These are phyloP conservation scores for Boleophthalmus pectinirostris DNA, from an alignment of 2,113 vertebrate species.

Conservation along the genomic window DNA sequence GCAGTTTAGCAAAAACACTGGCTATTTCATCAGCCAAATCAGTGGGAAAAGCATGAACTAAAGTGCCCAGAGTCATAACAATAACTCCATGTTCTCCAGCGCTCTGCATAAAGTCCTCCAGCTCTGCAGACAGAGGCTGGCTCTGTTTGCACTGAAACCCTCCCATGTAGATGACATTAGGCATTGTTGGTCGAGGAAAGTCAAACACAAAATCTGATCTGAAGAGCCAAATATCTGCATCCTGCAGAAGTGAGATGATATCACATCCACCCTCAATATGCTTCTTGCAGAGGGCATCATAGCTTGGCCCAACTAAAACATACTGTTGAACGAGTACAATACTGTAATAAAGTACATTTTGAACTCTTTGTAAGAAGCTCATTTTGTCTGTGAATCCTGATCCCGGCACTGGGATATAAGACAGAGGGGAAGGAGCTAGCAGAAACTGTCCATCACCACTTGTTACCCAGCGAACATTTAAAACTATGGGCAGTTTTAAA, in stretches of 20 bases:
- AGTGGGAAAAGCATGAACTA: conserved; percentile 56
- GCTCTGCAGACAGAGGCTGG: conserved; percentile 60
- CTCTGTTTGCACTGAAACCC: conserved; percentile 73
- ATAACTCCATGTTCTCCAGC: conserved; percentile 70
- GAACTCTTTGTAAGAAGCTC: conserved; percentile 69
- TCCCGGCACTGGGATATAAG: conserved; percentile 73
- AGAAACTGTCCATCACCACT: conserved; percentile 70
- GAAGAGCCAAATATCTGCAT: conserved; percentile 77
- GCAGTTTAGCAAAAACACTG: conserved; percentile 63
- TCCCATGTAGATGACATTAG: conserved; percentile 70
- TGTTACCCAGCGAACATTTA: conserved; percentile 75
- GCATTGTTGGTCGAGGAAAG: conserved; percentile 75
- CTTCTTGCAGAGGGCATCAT: conserved; percentile 61
- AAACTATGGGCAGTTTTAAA: conserved; percentile 71
- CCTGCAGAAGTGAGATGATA: conserved; percentile 62
- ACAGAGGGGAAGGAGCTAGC: conserved; percentile 73
- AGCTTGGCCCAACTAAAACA: conserved; percentile 58
- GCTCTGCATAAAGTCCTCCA: conserved; percentile 72
- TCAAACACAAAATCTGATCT: conserved; percentile 75
- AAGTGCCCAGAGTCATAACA: conserved; percentile 69
- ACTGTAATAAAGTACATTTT: conserved; percentile 61
- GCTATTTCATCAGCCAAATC: conserved; percentile 59
- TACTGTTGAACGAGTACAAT: conserved; percentile 48
- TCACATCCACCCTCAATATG: conserved; percentile 65
- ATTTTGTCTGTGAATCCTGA: conserved; percentile 73